phyloP scores from a whole-genome alignment of 2,113 vertebrate species.

The Phainopepla nitens region DNA sequence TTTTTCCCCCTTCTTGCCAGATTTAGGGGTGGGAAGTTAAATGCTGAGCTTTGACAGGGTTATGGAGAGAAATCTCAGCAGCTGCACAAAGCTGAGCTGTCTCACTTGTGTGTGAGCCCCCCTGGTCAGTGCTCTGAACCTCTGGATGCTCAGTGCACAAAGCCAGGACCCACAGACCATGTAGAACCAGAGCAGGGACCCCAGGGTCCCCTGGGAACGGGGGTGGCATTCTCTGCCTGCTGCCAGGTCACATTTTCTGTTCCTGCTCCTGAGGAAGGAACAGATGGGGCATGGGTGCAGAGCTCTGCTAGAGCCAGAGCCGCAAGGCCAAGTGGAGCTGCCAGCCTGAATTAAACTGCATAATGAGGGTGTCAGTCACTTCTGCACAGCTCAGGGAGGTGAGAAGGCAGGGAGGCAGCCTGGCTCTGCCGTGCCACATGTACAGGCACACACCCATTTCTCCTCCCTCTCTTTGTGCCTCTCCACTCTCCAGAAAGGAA shows the following conservation, averaged over 20 bases:
- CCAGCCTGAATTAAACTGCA: conserved; percentile 29
- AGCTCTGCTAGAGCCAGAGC: background rate
- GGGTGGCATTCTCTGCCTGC: background rate
- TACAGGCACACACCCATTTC: background rate
- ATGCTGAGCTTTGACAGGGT: background rate
- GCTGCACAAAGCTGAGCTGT: background rate
- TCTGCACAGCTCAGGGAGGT: background rate
- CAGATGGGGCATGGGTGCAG: background rate
- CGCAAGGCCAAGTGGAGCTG: background rate
- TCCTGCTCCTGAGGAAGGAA: background rate
- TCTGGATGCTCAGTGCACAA: background rate
- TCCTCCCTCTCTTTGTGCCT: background rate
- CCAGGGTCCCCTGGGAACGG: background rate
- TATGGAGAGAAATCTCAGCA: background rate
- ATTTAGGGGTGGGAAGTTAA: background rate
- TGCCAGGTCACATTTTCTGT: background rate
- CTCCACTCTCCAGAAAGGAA: background rate
- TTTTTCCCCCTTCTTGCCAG: background rate
- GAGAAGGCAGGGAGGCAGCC: background rate
- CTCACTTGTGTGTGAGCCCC: background rate
- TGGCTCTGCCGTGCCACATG: background rate
- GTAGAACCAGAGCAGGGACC: background rate
- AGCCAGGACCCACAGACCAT: background rate
- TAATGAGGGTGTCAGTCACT: conserved; percentile 34
- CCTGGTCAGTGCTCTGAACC: background rate